Conservation (phyloP, 2,888 invertebrate species). For the Drosophila rellima region DNA sequence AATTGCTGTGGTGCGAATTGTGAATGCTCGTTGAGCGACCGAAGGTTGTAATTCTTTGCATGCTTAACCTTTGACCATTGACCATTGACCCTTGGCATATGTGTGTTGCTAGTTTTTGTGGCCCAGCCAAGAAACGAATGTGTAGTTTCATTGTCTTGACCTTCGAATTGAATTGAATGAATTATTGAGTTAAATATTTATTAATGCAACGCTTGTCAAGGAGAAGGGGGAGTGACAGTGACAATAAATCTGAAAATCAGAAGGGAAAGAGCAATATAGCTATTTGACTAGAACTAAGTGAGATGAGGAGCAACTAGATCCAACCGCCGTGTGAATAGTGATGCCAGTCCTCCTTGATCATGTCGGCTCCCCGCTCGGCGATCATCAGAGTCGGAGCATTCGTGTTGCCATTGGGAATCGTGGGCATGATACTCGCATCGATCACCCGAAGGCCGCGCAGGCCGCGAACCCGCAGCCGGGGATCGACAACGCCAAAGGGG, state of each 20-base stretch:
- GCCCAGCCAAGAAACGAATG: neutral
- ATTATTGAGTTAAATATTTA: constrained; percentile 5
- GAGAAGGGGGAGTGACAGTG: no score
- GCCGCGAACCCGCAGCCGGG: constrained; percentile 89
- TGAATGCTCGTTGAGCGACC: constrained; percentile 5
- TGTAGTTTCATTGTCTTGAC: neutral
- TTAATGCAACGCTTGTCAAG: neutral
- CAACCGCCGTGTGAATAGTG: constrained; percentile 69
- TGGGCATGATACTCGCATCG: constrained; percentile 94
- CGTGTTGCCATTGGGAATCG: constrained; percentile 92
- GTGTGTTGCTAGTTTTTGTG: neutral
- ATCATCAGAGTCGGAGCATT: constrained; percentile 94
- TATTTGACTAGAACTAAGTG: constrained; percentile 2
- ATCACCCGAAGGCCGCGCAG: constrained; percentile 90
- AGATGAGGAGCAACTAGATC: constrained; percentile 13
- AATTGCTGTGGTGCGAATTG: neutral
- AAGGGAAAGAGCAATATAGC: neutral
- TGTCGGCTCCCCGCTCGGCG: constrained; percentile 92
- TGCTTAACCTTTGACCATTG: constrained; percentile 1
- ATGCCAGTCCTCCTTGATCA: constrained; percentile 92
- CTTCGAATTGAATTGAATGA: constrained; percentile 2
- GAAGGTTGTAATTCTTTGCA: constrained; percentile 8
- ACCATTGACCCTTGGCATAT: constrained; percentile 20
- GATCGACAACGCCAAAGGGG: constrained; percentile 89
- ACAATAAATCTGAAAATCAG: neutral